Base-by-base conservation (phyloP, 2,797 vertebrate species). In the Trachurus trachurus region DNA sequence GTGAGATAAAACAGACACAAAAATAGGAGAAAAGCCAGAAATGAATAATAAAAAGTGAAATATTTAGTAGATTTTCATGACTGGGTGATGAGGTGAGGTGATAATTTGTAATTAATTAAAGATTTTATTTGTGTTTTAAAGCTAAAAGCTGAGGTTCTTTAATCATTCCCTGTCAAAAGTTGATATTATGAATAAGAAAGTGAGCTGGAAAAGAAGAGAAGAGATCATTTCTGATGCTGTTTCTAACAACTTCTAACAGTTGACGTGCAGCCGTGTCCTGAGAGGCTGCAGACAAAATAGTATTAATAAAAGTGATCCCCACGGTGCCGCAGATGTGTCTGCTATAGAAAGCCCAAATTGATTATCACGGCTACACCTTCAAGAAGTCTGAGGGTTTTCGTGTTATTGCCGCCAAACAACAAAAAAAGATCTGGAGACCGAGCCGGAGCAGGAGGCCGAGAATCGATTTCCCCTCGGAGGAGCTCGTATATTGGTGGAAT, bases 221-320 rank as follows among this genome's bases (percentile, higher is more conserved):
- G 57, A 29, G 12, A 56, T 58, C 42, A 74, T 68, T 59, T 47
- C 6, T 70, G 10, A 10, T 64, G 21, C 45, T 42, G 62, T 76
- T 78, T 34, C 4, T 19, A 54, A 71, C 64, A 62, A 21, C 78
- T 70, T 74, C 5, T 68, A 60, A 79, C 42, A 13, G 8, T 37
- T 54, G 80, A 63, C 72, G 65, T 71, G 37, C 9, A 6, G 45
- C 50, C 47, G 71, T 44, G 62, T 77, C 56, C 37, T 34, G 31
- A 61, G 70, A 69, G 37, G 71, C 31, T 67, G 75, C 3, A 80
- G 79, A 80, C 52, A 61, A 61, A 44, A 16, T 40, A n/a, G 39
- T 58, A 76, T 81, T 58, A 76, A 88, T 81, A 74, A 78, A 71
- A 73, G 70, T 56, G 37, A 83, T 80, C 80, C 85, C 80, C 10